These are phyloP conservation scores for Miichthys miiuy DNA, from an alignment of 2,797 vertebrate genomes.

Conservation along the genomic window DNA sequence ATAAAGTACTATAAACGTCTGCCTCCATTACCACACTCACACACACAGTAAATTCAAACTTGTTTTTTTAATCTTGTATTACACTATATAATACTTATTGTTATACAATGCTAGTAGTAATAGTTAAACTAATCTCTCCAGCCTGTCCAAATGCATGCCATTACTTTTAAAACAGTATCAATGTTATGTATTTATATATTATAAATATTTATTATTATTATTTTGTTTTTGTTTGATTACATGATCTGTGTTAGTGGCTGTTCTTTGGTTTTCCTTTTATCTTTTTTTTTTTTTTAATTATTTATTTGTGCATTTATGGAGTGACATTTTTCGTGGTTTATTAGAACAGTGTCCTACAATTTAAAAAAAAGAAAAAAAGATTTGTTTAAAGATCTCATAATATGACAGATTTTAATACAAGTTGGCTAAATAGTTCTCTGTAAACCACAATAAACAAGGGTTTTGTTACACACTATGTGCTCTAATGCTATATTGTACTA, in stretches of 20 bases:
- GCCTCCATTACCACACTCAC: not conserved
- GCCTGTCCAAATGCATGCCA: not conserved
- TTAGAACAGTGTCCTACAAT: not conserved
- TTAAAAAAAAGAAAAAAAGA: not conserved
- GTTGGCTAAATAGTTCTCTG: accelerated
- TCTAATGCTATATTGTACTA: not conserved
- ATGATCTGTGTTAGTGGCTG: not conserved
- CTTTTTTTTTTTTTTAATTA: not conserved
- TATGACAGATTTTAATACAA: not conserved
- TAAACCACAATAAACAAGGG: not conserved
- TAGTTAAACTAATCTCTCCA: not conserved
- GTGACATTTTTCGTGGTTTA: not conserved
- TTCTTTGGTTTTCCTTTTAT: not conserved
- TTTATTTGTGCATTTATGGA: not conserved
- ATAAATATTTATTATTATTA: not conserved
- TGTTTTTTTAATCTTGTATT: not conserved
- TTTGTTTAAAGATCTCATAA: not conserved
- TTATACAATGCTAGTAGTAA: not conserved
- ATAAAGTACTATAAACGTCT: not conserved
- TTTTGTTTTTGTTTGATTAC: not conserved
- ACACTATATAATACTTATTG: not conserved
- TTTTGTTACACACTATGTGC: not conserved
- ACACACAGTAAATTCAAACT: not conserved
- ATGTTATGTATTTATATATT: not conserved
- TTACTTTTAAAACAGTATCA: not conserved